Evolutionary conservation across 2,113 vertebrate genomes (phyloP).

Genomic region (Diadophis punctatus): DNA sequence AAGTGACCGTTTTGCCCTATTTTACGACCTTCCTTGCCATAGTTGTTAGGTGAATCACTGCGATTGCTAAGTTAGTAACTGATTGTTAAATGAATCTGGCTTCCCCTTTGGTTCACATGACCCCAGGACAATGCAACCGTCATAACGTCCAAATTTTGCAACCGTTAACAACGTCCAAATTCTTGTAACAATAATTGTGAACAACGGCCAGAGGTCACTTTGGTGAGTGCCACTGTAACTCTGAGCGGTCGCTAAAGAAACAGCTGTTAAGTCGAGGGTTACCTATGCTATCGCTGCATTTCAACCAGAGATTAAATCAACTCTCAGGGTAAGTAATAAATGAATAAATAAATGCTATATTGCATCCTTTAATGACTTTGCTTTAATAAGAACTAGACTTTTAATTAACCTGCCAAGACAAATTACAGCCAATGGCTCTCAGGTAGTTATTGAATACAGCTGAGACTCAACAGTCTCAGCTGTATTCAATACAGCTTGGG

Average conservation of each 20-base stretch:
- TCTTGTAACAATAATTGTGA: not conserved
- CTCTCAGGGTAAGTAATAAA: slow-evolving; percentile 40
- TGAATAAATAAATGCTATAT: slow-evolving; percentile 38
- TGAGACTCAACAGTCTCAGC: slow-evolving; percentile 66
- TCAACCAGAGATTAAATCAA: slow-evolving; percentile 61
- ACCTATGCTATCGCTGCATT: slow-evolving; percentile 39
- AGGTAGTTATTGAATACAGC: slow-evolving; percentile 66
- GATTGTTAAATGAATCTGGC: not conserved
- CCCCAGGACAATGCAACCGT: not conserved
- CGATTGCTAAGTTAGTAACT: not conserved
- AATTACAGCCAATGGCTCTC: slow-evolving; percentile 65
- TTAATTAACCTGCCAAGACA: slow-evolving; percentile 77
- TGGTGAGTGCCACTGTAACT: not conserved
- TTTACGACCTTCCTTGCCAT: not conserved
- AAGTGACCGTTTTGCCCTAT: no score
- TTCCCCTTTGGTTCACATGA: not conserved
- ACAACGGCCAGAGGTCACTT: not conserved
- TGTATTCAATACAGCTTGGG: no score
- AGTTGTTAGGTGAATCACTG: not conserved
- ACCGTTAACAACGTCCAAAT: not conserved
- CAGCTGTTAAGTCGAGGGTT: not conserved
- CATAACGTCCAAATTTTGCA: not conserved
- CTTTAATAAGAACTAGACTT: slow-evolving; percentile 72
- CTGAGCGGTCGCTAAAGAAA: not conserved
- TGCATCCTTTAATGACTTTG: slow-evolving; percentile 63